Conservation (phyloP, 1,140 invertebrate species). For the Aphaenogaster ashmeadi region DNA sequence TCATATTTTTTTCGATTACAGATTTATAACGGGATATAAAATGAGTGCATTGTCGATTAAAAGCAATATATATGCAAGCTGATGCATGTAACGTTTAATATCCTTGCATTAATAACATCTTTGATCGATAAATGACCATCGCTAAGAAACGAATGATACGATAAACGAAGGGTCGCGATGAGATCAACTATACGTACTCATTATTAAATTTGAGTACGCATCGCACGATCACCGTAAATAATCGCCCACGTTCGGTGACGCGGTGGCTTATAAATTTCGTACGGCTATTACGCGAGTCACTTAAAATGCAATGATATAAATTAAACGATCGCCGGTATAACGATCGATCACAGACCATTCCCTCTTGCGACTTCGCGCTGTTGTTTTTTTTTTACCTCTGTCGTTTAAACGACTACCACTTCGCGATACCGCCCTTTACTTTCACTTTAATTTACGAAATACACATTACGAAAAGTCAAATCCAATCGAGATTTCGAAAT, state of each 20-base stretch:
- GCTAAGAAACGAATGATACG: slow-evolving; percentile 6
- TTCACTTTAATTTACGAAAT: slow-evolving; percentile 22
- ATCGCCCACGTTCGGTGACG: slow-evolving; percentile 74
- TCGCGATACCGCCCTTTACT: slow-evolving; percentile 4
- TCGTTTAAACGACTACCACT: neutral
- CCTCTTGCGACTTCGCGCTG: slow-evolving; percentile 34
- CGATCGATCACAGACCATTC: slow-evolving; percentile 70
- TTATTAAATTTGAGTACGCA: slow-evolving; percentile 74
- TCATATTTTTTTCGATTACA: neutral
- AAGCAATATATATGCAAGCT: neutral
- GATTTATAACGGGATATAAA: slow-evolving; percentile 7
- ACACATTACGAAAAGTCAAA: neutral
- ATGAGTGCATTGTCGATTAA: neutral
- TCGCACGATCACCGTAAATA: slow-evolving; percentile 74
- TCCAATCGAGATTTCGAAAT: neutral
- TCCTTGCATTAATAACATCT: neutral
- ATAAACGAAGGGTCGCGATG: slow-evolving; percentile 48
- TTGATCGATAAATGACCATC: neutral
- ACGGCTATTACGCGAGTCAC: slow-evolving; percentile 69
- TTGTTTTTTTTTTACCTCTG: neutral
- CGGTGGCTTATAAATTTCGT: slow-evolving; percentile 76
- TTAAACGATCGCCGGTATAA: slow-evolving; percentile 73
- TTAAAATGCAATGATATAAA: slow-evolving; percentile 79
- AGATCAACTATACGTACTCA: slow-evolving; percentile 70
- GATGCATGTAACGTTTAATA: neutral